Base-by-base conservation (phyloP, 2,888 invertebrate genomes). In the Pantelozetes paolii region DNA sequence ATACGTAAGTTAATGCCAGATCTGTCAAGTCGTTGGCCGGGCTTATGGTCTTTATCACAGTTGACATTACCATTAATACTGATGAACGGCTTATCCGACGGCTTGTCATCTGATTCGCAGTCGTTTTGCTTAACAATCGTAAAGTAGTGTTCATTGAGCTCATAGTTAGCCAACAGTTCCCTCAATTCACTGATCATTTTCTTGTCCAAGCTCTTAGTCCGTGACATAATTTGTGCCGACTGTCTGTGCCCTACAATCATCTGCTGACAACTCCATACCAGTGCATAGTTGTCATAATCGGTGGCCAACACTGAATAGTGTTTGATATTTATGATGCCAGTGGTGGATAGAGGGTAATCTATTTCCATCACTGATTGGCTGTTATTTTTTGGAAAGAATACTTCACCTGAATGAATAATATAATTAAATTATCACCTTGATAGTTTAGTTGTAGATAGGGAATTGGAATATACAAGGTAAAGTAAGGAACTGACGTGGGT, bases 211-310 rank as follows among this genome's bases (percentile, higher is more conserved):
- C 88, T 89, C 77, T 88, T 88, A 23, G 84, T 86, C 71, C 91
- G 86, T 0, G 90, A 90, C n/a, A 91, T 84, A 77, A 94, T 90
- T 71, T 91, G 90, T 0, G 90, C 90, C 0, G 90, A 90, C 76
- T 89, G 87, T 3, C 91, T 85, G 82, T 91, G 89, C 0, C 88
- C 89, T 78, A 91, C 88, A 0, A 88, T 85, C 18, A 91, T 80
- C 80, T 88, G 89, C 82, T 91, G 91, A 79, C 91, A 91, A 0
- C 90, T 89, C 82, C 89, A 91, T 71, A 91, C 85, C 0, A 88
- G 90, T 0, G 90, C 91, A 80, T 89, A 91, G 0, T 85, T 87
- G 0, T 84, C 83, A 80, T 91, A 91, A 80, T 92, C 91, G 0
- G 91, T 90, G 78, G 86, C 85, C 79, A 91, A 85, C 0, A 91